phyloP scores from a whole-genome alignment of 2,888 invertebrate genomes.

The Drosophila lutescens region DNA sequence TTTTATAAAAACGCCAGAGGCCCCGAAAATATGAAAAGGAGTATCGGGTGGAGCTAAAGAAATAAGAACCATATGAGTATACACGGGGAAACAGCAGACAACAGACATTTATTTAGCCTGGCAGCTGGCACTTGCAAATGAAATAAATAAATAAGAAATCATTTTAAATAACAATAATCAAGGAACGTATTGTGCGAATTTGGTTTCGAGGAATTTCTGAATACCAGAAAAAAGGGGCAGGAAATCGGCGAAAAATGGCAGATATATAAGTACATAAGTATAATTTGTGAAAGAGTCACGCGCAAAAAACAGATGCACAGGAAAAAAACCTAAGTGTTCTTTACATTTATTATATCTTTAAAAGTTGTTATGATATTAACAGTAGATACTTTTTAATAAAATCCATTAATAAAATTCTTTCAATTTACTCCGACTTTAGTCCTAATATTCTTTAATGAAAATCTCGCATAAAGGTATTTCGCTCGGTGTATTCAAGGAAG shows the following conservation, averaged over 20 bases:
- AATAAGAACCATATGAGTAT: conserved; percentile 18
- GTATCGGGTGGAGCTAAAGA: conserved; percentile 15
- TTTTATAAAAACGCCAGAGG: conserved; percentile 36
- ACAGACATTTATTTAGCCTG: conserved; percentile 20
- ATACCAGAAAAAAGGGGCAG: conserved; percentile 16
- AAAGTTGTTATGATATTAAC: too few species aligned
- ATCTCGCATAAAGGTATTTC: neutral
- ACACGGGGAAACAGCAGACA: conserved; percentile 17
- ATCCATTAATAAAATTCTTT: neutral
- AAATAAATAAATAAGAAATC: conserved; percentile 36
- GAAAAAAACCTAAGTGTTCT: neutral
- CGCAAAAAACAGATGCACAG: neutral
- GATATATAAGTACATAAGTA: neutral
- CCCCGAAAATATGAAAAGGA: conserved; percentile 22
- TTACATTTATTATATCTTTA: neutral
- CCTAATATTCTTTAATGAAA: neutral
- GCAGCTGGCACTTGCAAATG: conserved; percentile 36
- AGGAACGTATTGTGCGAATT: conserved; percentile 29
- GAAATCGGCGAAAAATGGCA: conserved; percentile 1
- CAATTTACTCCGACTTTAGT: neutral
- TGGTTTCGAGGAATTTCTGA: conserved; percentile 24
- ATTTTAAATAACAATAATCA: conserved; percentile 48
- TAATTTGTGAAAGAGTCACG: conserved; percentile 1
- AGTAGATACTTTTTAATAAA: too few species aligned
- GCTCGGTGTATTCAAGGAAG: neutral